Percentiles rank a stretch among this genome's conserved stretches.
phyloP scores from a whole-genome alignment of 2,113 vertebrate species.

The Anolis carolinensis region DNA sequence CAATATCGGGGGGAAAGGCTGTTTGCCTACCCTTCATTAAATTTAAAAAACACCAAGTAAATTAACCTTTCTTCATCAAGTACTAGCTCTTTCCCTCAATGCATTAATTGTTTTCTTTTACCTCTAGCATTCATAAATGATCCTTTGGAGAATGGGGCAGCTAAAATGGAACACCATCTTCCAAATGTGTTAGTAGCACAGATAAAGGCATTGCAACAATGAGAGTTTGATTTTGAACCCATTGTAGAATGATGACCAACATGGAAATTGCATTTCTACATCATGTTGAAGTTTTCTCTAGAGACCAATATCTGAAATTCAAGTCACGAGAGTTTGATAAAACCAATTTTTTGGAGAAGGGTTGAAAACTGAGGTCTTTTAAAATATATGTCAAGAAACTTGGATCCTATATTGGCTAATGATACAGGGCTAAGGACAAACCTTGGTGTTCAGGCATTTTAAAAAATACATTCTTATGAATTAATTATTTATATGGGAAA shows the following conservation, averaged over 20 bases:
- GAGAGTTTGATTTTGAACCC: neutral
- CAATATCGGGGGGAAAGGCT: too few species aligned
- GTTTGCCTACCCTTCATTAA: too few species aligned
- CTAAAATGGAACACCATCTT: too few species aligned
- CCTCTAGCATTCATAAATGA: too few species aligned
- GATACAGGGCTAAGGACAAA: too few species aligned
- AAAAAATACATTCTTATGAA: neutral
- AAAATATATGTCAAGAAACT: neutral
- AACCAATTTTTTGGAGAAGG: neutral
- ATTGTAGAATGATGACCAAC: neutral
- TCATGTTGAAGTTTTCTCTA: neutral
- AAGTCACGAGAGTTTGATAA: neutral
- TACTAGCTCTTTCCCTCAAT: neutral
- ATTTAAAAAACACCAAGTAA: neutral
- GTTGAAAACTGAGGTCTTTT: fast-evolving
- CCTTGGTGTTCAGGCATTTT: neutral
- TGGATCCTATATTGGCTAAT: neutral
- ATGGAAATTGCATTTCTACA: neutral
- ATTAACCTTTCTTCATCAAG: neutral
- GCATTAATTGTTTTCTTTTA: too few species aligned
- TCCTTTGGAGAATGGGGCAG: too few species aligned
- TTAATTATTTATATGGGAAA: constrained; percentile 32
- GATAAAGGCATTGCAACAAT: neutral
- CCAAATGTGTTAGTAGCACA: neutral
- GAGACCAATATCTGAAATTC: neutral